Evolutionary conservation across 2,113 vertebrate genomes (phyloP).

Genomic region (Ceuthmochares aereus): DNA sequence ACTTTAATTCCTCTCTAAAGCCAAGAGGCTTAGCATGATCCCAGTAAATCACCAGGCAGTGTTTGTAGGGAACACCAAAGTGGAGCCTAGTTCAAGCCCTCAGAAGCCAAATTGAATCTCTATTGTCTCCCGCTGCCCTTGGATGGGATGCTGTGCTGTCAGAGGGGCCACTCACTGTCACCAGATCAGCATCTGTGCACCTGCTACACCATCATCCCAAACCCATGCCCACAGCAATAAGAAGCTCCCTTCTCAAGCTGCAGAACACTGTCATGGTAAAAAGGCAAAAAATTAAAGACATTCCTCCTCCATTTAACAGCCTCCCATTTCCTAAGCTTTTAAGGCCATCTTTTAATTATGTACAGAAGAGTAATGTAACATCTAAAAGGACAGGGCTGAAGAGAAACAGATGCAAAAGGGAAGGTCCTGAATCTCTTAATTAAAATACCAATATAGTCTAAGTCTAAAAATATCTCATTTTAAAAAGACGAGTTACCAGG

Average conservation of each 20-base stretch:
- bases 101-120: too few species aligned
- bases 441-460: not conserved
- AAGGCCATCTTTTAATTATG: not conserved
- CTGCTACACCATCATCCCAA: not conserved
- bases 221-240: fast-evolving
- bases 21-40: not conserved
- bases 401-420: not conserved
- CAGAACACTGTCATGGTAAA: fast-evolving
- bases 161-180: fast-evolving
- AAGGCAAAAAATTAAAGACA: fast-evolving
- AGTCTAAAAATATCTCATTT: not conserved
- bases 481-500: not conserved
- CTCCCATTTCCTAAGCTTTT: fast-evolving
- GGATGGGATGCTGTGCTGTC: fast-evolving
- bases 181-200: not conserved
- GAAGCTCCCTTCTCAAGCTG: not conserved
- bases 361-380: not conserved
- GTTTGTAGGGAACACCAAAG: not conserved
- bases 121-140: fast-evolving
- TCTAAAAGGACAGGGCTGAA: not conserved
- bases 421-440: not conserved
- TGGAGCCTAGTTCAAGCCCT: fast-evolving
- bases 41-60: not conserved
- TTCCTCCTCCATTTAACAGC: not conserved
- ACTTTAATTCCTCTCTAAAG: not conserved